Percentiles rank a stretch among this genome's conserved stretches.
phyloP scores from a whole-genome alignment of 2,797 vertebrate genomes.

The Poecilia picta region DNA sequence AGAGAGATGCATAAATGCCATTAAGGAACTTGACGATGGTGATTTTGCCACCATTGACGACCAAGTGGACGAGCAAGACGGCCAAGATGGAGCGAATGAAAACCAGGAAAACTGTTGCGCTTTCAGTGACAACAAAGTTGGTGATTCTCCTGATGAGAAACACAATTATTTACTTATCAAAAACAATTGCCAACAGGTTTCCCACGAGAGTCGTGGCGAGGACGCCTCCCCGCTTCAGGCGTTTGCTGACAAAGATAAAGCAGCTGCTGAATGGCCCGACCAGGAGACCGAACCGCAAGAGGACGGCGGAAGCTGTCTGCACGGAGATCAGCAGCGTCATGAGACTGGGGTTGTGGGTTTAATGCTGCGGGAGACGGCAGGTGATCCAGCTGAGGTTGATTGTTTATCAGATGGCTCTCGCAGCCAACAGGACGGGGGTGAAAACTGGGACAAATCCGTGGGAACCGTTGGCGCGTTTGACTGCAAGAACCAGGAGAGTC shows the following conservation, averaged over 20 bases:
- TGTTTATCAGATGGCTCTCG: slow-evolving; percentile 16
- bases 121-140: not conserved
- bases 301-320: slow-evolving; percentile 1
- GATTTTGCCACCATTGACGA: not conserved
- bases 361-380: not conserved
- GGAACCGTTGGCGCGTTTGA: slow-evolving; percentile 29
- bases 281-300: slow-evolving; percentile 38
- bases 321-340: slow-evolving; percentile 35
- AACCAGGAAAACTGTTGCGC: not conserved
- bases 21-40: not conserved
- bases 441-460: slow-evolving; percentile 2
- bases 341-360: slow-evolving; percentile 37
- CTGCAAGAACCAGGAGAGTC: slow-evolving; percentile 29
- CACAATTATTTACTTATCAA: not conserved
- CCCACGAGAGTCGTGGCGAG: not conserved
- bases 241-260: slow-evolving; percentile 22
- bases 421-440: slow-evolving; percentile 7
- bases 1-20: not conserved
- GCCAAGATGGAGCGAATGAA: not conserved
- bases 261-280: slow-evolving; percentile 36
- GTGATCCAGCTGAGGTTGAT: slow-evolving; percentile 42
- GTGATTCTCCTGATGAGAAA: not conserved
- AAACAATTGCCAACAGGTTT: slow-evolving; percentile 29
- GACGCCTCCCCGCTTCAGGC: slow-evolving; percentile 1
- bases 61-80: not conserved